phyloP scores from a whole-genome alignment of 35 echinoderm and acorn worm genomes.

The Lytechinus variegatus region DNA sequence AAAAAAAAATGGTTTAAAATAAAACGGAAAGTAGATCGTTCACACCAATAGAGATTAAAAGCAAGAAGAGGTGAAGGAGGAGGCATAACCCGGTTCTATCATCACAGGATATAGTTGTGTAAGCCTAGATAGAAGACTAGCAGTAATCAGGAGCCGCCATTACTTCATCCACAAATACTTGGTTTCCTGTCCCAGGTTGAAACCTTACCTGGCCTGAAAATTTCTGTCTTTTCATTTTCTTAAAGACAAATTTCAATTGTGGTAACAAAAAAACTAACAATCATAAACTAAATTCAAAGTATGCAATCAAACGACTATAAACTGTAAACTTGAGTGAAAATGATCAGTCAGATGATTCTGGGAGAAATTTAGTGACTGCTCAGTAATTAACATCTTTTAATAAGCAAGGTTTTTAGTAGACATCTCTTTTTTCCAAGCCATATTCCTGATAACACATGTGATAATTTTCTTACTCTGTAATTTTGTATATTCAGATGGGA shows the following conservation, averaged over 20 bases:
- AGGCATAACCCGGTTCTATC: neutral
- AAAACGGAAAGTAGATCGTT: neutral
- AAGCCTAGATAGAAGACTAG: slow-evolving; percentile 25
- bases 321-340: neutral
- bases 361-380: no score
- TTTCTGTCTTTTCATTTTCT: neutral
- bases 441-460: no score
- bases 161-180: neutral
- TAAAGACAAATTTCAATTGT: neutral
- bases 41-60: neutral
- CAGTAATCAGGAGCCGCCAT: slow-evolving; percentile 12
- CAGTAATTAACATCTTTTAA: no score
- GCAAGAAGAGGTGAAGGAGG: neutral
- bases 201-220: neutral
- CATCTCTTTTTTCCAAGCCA: no score
- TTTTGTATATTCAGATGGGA: no score
- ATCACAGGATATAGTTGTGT: slow-evolving; percentile 28
- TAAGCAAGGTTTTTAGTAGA: no score
- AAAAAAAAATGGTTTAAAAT: neutral
- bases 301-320: no score
- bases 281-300: no score
- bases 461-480: no score
- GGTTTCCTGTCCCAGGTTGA: neutral
- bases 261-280: no score
- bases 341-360: neutral